A percentile compares a stretch with the other conserved stretches of the same genome.
Evolutionary conservation across 2,113 vertebrate genomes (phyloP).

Genomic region (Percina caprodes): DNA sequence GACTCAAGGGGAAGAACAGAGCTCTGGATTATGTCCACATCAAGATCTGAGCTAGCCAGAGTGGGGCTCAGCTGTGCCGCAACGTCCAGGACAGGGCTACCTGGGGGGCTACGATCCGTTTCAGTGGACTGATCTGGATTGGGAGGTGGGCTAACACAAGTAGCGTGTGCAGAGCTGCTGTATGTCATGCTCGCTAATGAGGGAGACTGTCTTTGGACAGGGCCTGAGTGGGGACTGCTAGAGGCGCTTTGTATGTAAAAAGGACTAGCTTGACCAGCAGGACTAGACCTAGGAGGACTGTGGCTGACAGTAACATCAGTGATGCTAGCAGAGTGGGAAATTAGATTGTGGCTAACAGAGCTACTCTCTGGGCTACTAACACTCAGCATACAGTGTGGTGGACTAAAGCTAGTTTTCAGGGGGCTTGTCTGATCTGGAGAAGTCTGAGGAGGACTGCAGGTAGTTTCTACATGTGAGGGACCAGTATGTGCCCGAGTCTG

Average conservation of each 20-base stretch:
- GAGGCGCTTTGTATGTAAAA: constrained; percentile 33
- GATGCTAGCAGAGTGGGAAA: neutral
- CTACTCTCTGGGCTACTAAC: constrained; percentile 13
- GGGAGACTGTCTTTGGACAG: constrained; percentile 32
- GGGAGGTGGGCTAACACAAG: constrained; percentile 34
- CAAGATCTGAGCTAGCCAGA: neutral
- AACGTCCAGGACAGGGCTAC: neutral
- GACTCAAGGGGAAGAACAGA: neutral
- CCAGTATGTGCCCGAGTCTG: constrained; percentile 3
- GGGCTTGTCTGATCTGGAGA: constrained; percentile 10
- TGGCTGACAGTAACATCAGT: constrained; percentile 18
- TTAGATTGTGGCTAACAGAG: constrained; percentile 20
- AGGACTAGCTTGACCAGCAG: constrained; percentile 72
- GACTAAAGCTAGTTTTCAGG: constrained; percentile 42
- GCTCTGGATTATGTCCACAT: neutral
- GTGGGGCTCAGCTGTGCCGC: constrained; percentile 10
- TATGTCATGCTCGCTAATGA: constrained; percentile 4
- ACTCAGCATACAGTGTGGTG: constrained; percentile 55
- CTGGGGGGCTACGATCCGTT: neutral
- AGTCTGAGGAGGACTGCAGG: constrained; percentile 19
- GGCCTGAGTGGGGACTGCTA: constrained; percentile 37
- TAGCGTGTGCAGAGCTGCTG: constrained; percentile 44
- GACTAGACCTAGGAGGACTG: constrained; percentile 59
- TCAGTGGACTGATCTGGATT: constrained; percentile 48
- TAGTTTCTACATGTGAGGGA: constrained; percentile 12